Evolutionary conservation across 2,888 invertebrate genomes (phyloP).

Genomic region (Callinectes sapidus): DNA sequence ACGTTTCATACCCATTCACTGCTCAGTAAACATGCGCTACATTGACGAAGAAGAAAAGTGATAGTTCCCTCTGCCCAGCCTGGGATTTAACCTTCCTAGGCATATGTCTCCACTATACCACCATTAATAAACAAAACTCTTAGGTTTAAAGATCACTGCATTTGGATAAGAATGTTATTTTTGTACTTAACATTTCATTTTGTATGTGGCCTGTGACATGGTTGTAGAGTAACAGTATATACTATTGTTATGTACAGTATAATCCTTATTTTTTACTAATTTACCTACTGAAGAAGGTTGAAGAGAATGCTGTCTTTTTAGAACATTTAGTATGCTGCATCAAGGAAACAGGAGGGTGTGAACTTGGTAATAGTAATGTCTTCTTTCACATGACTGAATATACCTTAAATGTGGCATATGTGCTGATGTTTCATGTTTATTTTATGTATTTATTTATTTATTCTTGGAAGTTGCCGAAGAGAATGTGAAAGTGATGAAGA

Average conservation of each 20-base stretch:
- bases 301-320: background rate
- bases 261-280: background rate
- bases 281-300: background rate
- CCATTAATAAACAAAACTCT: background rate
- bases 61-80: too few relatives aligned
- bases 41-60: too few relatives aligned
- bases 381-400: background rate
- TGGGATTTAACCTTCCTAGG: too few relatives aligned
- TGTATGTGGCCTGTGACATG: constrained; percentile 3
- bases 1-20: too few relatives aligned
- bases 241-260: constrained; percentile 7
- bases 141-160: background rate
- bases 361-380: background rate
- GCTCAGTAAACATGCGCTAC: too few relatives aligned
- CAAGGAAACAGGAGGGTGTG: background rate
- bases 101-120: too few relatives aligned
- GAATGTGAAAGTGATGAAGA: background rate
- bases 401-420: background rate
- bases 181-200: background rate
- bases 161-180: background rate
- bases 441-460: too few relatives aligned
- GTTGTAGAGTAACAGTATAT: background rate
- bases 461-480: too few relatives aligned
- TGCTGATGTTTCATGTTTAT: background rate
- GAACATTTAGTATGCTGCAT: background rate